A percentile compares a stretch with the other conserved stretches of the same genome.
These are phyloP conservation scores for Apteryx mantelli DNA, from an alignment of 2,113 vertebrate genomes.

Conservation along the genomic window DNA sequence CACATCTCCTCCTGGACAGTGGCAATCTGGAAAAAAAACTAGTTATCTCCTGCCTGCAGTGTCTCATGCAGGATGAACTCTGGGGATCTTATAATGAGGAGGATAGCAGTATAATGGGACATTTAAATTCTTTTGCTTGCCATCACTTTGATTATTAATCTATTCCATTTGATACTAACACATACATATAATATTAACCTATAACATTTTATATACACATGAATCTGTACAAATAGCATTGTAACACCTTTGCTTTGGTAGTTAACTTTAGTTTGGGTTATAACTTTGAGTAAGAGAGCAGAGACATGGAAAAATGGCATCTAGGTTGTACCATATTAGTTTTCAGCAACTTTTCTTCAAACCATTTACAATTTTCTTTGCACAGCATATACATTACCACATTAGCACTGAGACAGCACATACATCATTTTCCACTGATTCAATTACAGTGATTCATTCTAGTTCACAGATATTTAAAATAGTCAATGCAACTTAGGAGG, in stretches of 20 bases:
- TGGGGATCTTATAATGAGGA: neutral
- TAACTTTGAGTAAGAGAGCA: no score
- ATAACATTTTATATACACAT: no score
- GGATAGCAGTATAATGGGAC: neutral
- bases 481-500: no score
- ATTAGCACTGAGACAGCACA: neutral
- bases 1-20: neutral
- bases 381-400: no score
- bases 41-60: neutral
- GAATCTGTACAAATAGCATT: neutral
- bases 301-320: neutral
- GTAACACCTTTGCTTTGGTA: neutral
- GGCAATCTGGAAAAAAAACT: neutral
- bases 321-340: neutral
- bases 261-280: neutral
- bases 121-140: neutral
- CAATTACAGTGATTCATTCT: neutral
- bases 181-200: no score
- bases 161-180: no score
- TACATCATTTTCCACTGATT: neutral
- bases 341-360: neutral
- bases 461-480: neutral
- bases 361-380: neutral
- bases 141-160: neutral
- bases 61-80: neutral